These are phyloP conservation scores for Cynopterus brachyotis DNA, from an alignment of 2,113 vertebrate species.

Conservation along the genomic window DNA sequence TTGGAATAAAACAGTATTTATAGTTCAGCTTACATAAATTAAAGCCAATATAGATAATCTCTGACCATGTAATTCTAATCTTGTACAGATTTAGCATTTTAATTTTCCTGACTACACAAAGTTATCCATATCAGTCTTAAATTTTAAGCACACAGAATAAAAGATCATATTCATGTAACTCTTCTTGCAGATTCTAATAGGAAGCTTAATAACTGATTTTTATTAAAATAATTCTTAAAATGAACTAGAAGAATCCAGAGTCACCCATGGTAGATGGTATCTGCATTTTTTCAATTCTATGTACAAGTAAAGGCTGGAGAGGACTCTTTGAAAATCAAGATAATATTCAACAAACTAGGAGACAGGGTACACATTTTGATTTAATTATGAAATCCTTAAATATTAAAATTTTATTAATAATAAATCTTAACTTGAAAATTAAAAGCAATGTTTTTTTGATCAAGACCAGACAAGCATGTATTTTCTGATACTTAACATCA, in stretches of 20 bases:
- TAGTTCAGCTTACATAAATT: neutral
- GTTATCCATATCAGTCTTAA: neutral
- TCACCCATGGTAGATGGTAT: neutral
- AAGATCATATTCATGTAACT: neutral
- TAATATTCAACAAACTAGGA: slow-evolving; percentile 17
- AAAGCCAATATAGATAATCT: neutral
- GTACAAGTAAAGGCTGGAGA: neutral
- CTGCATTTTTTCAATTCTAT: neutral
- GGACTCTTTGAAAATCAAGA: neutral
- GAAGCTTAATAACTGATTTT: neutral
- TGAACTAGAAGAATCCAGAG: slow-evolving; percentile 16
- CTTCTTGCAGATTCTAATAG: neutral
- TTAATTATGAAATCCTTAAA: neutral
- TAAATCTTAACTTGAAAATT: slow-evolving; percentile 21
- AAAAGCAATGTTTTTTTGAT: neutral
- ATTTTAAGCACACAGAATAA: neutral
- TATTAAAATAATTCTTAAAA: neutral
- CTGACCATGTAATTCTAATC: neutral
- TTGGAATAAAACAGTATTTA: neutral
- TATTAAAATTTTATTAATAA: neutral
- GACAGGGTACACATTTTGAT: neutral
- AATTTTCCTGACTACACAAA: neutral
- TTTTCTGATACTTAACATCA: slow-evolving; percentile 20
- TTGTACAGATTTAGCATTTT: neutral
- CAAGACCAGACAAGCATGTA: slow-evolving; percentile 17